Evolutionary conservation across 2,888 invertebrate genomes (phyloP), one percentile per base, ranked within the genome.

Genomic region (Campaea margaritaria): DNA sequence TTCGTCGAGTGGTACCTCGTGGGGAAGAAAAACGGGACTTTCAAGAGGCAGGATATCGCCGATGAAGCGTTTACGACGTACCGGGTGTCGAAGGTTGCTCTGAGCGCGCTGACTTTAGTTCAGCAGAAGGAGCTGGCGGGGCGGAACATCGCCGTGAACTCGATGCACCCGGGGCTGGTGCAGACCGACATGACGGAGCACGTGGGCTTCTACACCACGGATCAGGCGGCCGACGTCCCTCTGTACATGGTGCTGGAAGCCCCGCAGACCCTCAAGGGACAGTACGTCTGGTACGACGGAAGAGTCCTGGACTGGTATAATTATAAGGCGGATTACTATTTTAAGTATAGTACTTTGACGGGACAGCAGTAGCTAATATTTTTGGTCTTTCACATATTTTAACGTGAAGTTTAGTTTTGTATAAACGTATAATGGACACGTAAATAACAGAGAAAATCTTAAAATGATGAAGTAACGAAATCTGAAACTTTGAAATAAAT

Each of bases 111-210:
- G 50, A 94, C 95, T 0, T 84, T 93, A 34, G 82, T 96, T 46
- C 96, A 96, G 69, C 96, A 96, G 71, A 85, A 87, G 38, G 83
- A 92, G 38, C 89, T 96, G 12, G 80, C 81, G 10, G 87, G 91
- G 0, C 92, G 93, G 55, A 94, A 95, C 58, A 93, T 96, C 36
- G 70, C 69, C 0, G 79, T 90, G 0, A 96, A 96, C 80, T 88
- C 94, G 10, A 93, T 95, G 73, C 95, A 95, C 79, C 96, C 96
- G 7, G 97, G 97, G 0, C 93, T 95, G 68, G 96, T 97, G 0
- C 93, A 93, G 62, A 97, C 97, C 0, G 96, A 96, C 72, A 96
- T 97, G 96, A 94, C 94, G 0, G 89, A 87, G 38, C 93, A 94
- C 21, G 92, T 91, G 65, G 96, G 95, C 0, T 82, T 87, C 48